phyloP scores from a whole-genome alignment of 2,888 invertebrate genomes.

The Polymixis flavicincta region DNA sequence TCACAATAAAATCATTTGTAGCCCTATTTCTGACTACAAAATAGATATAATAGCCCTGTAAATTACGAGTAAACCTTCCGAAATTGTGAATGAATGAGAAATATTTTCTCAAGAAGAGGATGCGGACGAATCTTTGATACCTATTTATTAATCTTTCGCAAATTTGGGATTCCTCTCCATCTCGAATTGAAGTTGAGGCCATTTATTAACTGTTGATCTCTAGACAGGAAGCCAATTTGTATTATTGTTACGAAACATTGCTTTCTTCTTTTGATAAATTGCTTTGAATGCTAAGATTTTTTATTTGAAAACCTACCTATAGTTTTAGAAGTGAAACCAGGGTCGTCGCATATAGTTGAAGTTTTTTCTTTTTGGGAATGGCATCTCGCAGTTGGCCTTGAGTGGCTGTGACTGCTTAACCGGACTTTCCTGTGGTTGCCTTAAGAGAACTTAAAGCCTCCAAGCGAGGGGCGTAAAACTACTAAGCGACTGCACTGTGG shows the following conservation, averaged over 20 bases:
- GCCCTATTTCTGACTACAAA: constrained; percentile 10
- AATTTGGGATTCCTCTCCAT: constrained; percentile 48
- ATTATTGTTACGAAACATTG: constrained; percentile 38
- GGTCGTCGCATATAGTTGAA: no score
- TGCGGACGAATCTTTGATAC: constrained; percentile 33
- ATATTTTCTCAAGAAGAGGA: constrained; percentile 34
- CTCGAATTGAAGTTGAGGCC: constrained; percentile 38
- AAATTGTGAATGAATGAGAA: constrained; percentile 36
- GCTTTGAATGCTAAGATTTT: not conserved
- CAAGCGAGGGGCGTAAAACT: no score
- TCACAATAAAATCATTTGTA: constrained; percentile 4
- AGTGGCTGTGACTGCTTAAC: no score
- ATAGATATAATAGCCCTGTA: constrained; percentile 30
- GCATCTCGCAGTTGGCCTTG: no score
- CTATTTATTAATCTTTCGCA: constrained; percentile 45
- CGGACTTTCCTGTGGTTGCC: no score
- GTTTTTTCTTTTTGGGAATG: no score
- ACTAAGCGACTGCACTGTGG: no score
- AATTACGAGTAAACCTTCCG: constrained; percentile 29
- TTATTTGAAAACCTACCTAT: not conserved
- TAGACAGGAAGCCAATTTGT: constrained; percentile 35
- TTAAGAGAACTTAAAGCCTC: no score
- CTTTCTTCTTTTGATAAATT: constrained; percentile 5
- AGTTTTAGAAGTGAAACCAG: no score
- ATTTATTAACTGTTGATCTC: constrained; percentile 50